These are phyloP conservation scores for Ia io DNA, from an alignment of 2,113 vertebrate genomes.

Conservation along the genomic window DNA sequence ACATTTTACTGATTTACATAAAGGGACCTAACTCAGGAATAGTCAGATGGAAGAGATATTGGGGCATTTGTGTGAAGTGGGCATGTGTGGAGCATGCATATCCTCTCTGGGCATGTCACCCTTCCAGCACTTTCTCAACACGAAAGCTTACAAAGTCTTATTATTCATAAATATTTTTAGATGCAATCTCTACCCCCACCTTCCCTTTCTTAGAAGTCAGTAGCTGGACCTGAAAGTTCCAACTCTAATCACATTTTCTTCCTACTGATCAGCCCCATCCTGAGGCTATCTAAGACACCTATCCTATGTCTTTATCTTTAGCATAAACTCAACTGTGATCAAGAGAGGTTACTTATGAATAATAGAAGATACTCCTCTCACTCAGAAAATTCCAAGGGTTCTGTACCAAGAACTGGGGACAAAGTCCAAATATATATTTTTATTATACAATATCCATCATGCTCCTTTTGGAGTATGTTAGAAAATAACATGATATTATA, in stretches of 20 bases:
- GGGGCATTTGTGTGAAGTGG: background rate
- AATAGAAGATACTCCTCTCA: background rate
- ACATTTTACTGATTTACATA: background rate
- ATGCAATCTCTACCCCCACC: background rate
- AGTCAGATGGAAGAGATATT: background rate
- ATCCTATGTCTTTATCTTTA: background rate
- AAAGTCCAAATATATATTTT: background rate
- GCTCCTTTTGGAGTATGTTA: background rate
- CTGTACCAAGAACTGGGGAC: background rate
- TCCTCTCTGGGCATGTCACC: background rate
- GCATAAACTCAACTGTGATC: background rate
- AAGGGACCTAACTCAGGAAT: background rate
- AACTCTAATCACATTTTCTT: background rate
- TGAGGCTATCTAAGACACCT: background rate
- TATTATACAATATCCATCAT: background rate
- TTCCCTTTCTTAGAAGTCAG: background rate
- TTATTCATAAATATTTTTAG: background rate
- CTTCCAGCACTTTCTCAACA: background rate
- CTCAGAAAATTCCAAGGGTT: background rate
- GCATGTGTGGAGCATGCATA: background rate
- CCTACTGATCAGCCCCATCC: background rate
- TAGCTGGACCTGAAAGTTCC: background rate
- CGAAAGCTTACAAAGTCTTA: background rate
- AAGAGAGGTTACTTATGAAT: background rate
- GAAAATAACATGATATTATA: background rate